A percentile compares a stretch with the other conserved stretches of the same genome.
phyloP scores from a whole-genome alignment of 2,888 invertebrate genomes.

The Petrolisthes manimaculis region DNA sequence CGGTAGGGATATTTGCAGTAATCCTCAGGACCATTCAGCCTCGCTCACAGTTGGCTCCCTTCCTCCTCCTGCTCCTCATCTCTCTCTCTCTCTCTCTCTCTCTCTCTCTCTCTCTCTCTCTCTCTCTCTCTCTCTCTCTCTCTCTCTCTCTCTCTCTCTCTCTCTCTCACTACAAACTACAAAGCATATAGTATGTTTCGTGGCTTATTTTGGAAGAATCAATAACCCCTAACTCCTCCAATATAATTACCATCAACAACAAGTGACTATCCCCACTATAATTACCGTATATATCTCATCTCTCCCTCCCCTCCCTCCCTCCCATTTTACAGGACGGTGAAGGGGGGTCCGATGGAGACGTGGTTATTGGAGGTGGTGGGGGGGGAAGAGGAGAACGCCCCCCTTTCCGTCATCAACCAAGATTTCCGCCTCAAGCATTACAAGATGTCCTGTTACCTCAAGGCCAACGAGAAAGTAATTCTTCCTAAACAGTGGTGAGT shows the following conservation, averaged over 20 bases:
- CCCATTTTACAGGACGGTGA: conserved; percentile 35
- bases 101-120: neutral
- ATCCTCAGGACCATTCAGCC: too few relatives aligned
- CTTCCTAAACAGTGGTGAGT: conserved; percentile 59
- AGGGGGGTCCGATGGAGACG: conserved; percentile 62
- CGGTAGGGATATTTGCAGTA: too few relatives aligned
- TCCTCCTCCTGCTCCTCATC: neutral
- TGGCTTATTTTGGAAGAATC: too few relatives aligned
- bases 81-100: too few relatives aligned
- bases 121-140: neutral
- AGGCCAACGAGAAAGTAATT: conserved; percentile 50
- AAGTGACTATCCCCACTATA: too few relatives aligned
- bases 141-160: neutral
- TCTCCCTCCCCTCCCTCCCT: neutral
- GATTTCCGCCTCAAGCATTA: conserved; percentile 54
- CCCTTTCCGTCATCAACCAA: conserved; percentile 30
- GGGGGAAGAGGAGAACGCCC: conserved; percentile 48
- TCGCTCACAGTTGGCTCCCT: too few relatives aligned
- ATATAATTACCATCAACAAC: too few relatives aligned
- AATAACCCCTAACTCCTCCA: too few relatives aligned
- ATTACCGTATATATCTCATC: neutral
- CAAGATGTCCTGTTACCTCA: conserved; percentile 61
- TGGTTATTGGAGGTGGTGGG: conserved; percentile 59
- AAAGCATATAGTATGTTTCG: too few relatives aligned
- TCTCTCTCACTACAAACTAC: neutral